Percentiles rank a stretch among this genome's conserved stretches.
Evolutionary conservation across 1,140 invertebrate genomes (phyloP).

Genomic region (Cepaea nemoralis): DNA sequence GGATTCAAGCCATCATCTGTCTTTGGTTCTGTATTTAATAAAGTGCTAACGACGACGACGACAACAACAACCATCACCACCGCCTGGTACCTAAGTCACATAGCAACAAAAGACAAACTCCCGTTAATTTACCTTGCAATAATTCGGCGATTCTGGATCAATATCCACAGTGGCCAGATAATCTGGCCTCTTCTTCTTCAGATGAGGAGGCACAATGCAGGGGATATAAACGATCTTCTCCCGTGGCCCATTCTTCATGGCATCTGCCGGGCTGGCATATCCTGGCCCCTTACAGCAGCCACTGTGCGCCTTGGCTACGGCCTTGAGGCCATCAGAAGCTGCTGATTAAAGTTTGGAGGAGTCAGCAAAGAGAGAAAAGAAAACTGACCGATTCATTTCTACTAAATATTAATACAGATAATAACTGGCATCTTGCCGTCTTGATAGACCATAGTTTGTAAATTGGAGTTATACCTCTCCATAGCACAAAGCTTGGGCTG

Average conservation of each 20-base stretch:
- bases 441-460: no score
- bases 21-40: no score
- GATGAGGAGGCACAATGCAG: conserved; percentile 73
- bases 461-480: no score
- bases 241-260: conserved; percentile 81
- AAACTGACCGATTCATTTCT: no score
- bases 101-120: no score
- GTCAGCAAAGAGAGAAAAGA: no score
- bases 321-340: conserved; percentile 36
- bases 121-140: conserved; percentile 83
- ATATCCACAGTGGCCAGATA: conserved; percentile 92
- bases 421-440: no score
- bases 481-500: no score
- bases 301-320: not conserved
- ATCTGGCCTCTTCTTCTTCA: conserved; percentile 76
- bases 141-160: conserved; percentile 87
- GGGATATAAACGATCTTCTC: conserved; percentile 90
- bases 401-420: no score
- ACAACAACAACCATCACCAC: no score
- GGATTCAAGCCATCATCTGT: no score
- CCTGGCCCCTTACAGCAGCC: conserved; percentile 65
- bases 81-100: not conserved
- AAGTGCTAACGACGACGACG: no score
- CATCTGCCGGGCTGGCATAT: conserved; percentile 79
- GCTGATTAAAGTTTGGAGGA: not conserved